Percentiles rank a stretch among this genome's conserved stretches.
phyloP scores from a whole-genome alignment of 2,113 vertebrate species.

The Lagopus leucura region DNA sequence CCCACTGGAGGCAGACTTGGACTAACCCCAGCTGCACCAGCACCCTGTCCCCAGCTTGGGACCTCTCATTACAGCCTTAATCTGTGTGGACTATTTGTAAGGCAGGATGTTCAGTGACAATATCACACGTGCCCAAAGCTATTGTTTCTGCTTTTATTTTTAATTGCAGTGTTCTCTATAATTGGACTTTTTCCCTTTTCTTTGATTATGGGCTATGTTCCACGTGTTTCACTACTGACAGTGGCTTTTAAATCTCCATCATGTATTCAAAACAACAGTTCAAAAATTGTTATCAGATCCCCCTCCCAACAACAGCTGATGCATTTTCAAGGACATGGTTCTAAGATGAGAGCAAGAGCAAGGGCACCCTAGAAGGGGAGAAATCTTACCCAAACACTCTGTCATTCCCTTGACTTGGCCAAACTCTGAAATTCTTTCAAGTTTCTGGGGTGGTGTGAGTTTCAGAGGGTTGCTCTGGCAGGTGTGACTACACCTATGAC shows the following conservation, averaged over 20 bases:
- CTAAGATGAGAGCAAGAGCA: not conserved
- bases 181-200: not conserved
- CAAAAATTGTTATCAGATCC: constrained; percentile 14
- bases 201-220: constrained; percentile 2
- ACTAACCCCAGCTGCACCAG: not conserved
- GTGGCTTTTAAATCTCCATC: constrained; percentile 5
- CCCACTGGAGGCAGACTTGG: not conserved
- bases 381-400: constrained; percentile 42
- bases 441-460: not conserved
- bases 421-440: constrained; percentile 37
- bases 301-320: not conserved
- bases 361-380: not conserved
- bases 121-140: constrained; percentile 24
- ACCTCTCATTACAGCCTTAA: not conserved
- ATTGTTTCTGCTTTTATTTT: constrained; percentile 58
- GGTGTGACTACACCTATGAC: not conserved
- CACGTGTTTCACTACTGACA: not conserved
- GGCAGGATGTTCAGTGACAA: not conserved
- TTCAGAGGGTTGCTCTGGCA: constrained; percentile 43
- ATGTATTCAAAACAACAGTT: constrained; percentile 27
- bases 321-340: constrained; percentile 3
- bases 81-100: not conserved
- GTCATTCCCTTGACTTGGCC: constrained; percentile 27
- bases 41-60: not conserved
- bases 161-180: constrained; percentile 18